Evolutionary conservation across 2,113 vertebrate genomes (phyloP), one percentile per base, ranked within the genome.

Genomic region (Nannobrachium achirus): DNA sequence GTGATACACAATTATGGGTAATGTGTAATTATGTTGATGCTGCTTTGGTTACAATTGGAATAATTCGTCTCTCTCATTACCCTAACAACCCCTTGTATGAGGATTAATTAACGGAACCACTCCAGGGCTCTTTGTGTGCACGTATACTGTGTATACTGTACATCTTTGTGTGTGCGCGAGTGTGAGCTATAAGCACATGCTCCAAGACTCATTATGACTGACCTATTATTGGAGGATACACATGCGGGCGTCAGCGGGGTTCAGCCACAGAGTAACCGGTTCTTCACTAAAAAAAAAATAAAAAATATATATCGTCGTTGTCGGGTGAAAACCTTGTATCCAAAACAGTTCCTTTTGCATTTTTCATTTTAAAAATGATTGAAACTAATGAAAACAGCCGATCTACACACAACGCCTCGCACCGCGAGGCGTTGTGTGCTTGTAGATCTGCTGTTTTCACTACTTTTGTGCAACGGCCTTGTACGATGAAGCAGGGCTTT

Each of bases 131-230:
- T 39, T 18, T 39, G 14, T 9, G 4, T 20, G 69, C 19, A 63
- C 49, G 50, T 33, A 33, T 33, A 33, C 25, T 33, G 25, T 33
- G 25, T 33, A 2, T 33, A 33, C 2, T 33, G 25, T 33, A 33
- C 16, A 11, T 10, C 16, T 51, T 15, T 15, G 49, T 6, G 19
- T 45, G 14, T 62, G 8, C 10, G 9, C 42, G 49, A 3, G 19
- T 45, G 14, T 62, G 8, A 14, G 9, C 42, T 7, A 19, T 20
- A n/a, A 42, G 45, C 57, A 63, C 15, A 48, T 39, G 40, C 25
- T 40, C 18, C 58, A 13, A 60, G 7, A 60, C 41, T 63, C 66
- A 60, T 66, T 73, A 25, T 59, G 56, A 39, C 52, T 59, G 67
- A 33, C 38, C 60, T 52, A 71, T 73, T 76, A 66, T 7, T 15